phyloP scores from a whole-genome alignment of 2,888 invertebrate species.

The Dasypogon diadema region DNA sequence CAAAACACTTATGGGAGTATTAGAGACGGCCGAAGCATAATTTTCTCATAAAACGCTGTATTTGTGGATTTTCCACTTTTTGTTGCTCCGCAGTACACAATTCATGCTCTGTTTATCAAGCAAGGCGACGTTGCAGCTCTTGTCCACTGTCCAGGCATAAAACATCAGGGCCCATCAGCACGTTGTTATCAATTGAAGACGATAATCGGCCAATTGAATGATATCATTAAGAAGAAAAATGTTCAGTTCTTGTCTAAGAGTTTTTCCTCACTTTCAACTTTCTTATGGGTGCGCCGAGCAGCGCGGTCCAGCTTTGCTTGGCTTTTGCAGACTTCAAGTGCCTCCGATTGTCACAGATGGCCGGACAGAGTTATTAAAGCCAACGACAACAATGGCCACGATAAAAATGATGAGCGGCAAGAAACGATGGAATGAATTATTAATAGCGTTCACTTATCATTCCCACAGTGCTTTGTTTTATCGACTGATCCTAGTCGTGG shows the following conservation, averaged over 20 bases:
- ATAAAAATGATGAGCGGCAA: slow-evolving; percentile 46
- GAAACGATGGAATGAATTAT: slow-evolving; percentile 54
- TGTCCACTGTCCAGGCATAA: background rate
- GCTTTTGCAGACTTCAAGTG: background rate
- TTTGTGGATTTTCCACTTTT: slow-evolving; percentile 38
- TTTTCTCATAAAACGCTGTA: slow-evolving; percentile 32
- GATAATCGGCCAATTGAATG: slow-evolving; percentile 56
- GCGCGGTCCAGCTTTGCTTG: background rate
- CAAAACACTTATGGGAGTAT: slow-evolving; percentile 13
- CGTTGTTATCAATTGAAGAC: slow-evolving; percentile 54
- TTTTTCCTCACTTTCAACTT: slow-evolving; percentile 47
- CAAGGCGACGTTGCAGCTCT: slow-evolving; percentile 14
- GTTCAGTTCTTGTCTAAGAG: slow-evolving; percentile 51
- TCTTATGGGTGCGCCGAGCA: slow-evolving; percentile 10
- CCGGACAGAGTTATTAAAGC: slow-evolving; percentile 41
- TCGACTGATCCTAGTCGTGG: slow-evolving; percentile 45
- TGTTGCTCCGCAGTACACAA: slow-evolving; percentile 3
- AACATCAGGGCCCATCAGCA: slow-evolving; percentile 9
- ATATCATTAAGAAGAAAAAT: slow-evolving; percentile 57
- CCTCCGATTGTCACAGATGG: slow-evolving; percentile 1
- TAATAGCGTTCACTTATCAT: slow-evolving; percentile 53
- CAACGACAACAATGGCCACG: slow-evolving; percentile 30
- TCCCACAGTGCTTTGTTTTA: slow-evolving; percentile 56
- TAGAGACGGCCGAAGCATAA: slow-evolving; percentile 41
- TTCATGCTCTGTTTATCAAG: slow-evolving; percentile 45